Percentiles rank a stretch among this genome's conserved stretches.
Evolutionary conservation across 1,140 invertebrate species (phyloP).

Genomic region (Heliconius congener): DNA sequence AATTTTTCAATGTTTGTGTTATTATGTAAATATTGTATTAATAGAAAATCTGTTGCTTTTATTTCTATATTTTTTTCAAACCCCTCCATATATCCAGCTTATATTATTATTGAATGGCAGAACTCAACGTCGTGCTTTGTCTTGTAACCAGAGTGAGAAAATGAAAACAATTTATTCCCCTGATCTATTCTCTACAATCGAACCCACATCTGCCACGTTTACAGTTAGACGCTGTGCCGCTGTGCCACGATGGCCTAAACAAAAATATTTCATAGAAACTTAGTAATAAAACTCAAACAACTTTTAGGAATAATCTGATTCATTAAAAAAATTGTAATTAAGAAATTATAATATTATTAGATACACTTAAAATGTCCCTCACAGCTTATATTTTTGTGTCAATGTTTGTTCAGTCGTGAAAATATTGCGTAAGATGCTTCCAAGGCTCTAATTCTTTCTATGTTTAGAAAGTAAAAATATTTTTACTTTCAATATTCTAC

Average conservation of each 20-base stretch:
- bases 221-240: too few species aligned
- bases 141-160: background rate
- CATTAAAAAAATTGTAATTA: background rate
- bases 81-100: too few species aligned
- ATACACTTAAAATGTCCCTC: background rate
- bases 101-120: background rate
- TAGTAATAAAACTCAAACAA: background rate
- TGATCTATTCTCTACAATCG: too few species aligned
- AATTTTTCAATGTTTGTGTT: too few species aligned
- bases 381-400: background rate
- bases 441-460: background rate
- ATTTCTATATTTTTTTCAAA: too few species aligned
- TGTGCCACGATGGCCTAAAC: too few species aligned
- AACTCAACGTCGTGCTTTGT: background rate
- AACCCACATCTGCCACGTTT: too few species aligned
- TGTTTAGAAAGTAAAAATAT: background rate
- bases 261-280: background rate
- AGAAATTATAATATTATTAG: background rate
- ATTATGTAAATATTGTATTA: too few species aligned
- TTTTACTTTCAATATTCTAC: background rate
- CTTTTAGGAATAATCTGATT: background rate
- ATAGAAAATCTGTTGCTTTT: too few species aligned
- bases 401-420: background rate
- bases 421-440: background rate
- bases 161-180: too few species aligned